A percentile compares a stretch with the other conserved stretches of the same genome.
Conservation (phyloP, 2,888 invertebrate genomes). For the Gymnocheta viridis region DNA sequence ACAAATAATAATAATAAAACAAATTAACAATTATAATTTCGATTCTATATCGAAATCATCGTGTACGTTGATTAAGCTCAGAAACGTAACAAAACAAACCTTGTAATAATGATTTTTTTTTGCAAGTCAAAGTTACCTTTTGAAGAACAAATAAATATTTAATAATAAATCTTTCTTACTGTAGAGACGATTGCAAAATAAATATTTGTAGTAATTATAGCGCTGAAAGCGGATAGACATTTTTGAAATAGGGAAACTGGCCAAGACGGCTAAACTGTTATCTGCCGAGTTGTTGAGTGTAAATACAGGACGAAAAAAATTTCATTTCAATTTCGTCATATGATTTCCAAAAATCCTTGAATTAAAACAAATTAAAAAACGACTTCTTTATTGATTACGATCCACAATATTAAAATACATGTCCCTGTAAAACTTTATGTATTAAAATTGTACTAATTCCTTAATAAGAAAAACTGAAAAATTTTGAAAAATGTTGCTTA, state of each 20-base stretch:
- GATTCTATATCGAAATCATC: slow-evolving; percentile 50
- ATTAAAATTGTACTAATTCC: no score
- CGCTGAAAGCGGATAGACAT: background rate
- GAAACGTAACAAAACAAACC: slow-evolving; percentile 45
- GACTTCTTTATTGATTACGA: no score
- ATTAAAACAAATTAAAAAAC: no score
- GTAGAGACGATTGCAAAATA: background rate
- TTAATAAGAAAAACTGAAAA: no score
- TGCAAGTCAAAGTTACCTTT: slow-evolving; percentile 23
- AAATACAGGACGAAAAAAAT: no score
- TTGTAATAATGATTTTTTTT: slow-evolving; percentile 42
- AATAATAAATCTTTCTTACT: background rate
- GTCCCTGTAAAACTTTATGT: no score
- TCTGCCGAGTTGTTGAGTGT: no score
- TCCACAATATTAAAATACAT: no score
- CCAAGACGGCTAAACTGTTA: no score
- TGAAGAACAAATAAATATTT: slow-evolving; percentile 10
- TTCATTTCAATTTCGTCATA: no score
- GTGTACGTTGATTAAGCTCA: slow-evolving; percentile 12
- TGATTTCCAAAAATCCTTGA: no score
- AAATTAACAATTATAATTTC: slow-evolving; percentile 59
- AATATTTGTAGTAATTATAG: background rate
- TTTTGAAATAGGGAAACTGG: background rate
- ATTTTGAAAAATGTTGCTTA: no score
- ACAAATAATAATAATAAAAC: background rate